Base-by-base conservation (phyloP, 2,888 invertebrate species). In the Xanthia icteritia region DNA sequence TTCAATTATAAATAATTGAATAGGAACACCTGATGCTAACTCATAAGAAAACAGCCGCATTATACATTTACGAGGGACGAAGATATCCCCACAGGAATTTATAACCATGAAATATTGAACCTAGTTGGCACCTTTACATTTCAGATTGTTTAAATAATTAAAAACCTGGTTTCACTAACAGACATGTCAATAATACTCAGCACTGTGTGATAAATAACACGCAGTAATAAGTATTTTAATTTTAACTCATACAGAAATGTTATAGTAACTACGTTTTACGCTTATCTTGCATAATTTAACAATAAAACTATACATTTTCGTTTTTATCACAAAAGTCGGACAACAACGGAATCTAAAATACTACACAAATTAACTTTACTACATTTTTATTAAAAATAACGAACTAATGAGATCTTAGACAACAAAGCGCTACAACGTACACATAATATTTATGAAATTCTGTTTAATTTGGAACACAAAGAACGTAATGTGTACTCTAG, bases 401-500 rank as follows among this genome's bases (percentile, higher is more conserved):
- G 23, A 42, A 60, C 27, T 71, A 82, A 75, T 66, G 48, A 73
- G 64, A 56, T 36, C 69, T 56, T 66, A 54, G 9, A 72, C 63
- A 76, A 80, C 73, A 77, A 72, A 60, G 73, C 48, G 54, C 70
- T 69, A 39, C 31, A 66, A 73, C 31, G 15, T 56, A 69, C 31
- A 36, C 31, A 36, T 51, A 77, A 42, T 11, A 27, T 65, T 64
- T 74, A 82, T 71, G 42, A 74, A 74, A 74, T 74, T 72, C 58
- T 60, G 13, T 83, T 69, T 65, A 68, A 58, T 68, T 77, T 39
- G 39, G 51, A 66, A 64, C n/a, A 77, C 68, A 81, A 88, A 80
- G 76, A 87, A 76, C 58, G 69, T 72, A 58, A 82, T 70, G 72
- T 77, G 61, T 85, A 58, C 72, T 85, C 48, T 73, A 69, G 20